phyloP scores from a whole-genome alignment of 1,140 invertebrate genomes.

The Panulirus ornatus region DNA sequence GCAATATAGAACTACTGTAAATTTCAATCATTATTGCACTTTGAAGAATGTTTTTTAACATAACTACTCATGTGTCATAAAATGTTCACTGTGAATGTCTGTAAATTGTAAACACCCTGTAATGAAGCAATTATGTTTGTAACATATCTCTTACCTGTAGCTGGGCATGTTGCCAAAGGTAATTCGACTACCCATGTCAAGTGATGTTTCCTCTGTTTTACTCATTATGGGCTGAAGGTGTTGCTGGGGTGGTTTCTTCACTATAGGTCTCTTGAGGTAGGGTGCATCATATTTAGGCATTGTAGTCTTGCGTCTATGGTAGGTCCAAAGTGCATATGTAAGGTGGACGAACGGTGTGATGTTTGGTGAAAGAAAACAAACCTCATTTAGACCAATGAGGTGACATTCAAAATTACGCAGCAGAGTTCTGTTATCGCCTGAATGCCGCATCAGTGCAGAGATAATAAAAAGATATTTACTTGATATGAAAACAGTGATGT shows the following conservation, averaged over 20 bases:
- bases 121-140: neutral
- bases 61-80: neutral
- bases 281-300: constrained; percentile 91
- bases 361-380: constrained; percentile 58
- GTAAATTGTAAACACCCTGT: no score
- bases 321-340: neutral
- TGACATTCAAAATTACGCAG: neutral
- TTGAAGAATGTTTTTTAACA: neutral
- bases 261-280: constrained; percentile 89
- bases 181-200: constrained; percentile 76
- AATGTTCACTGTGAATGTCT: neutral
- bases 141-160: constrained; percentile 83
- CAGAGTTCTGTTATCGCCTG: constrained; percentile 2
- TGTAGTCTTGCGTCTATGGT: constrained; percentile 89
- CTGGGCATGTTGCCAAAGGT: constrained; percentile 88
- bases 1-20: neutral
- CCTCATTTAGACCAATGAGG: constrained; percentile 45
- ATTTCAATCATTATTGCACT: neutral
- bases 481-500: constrained; percentile 25
- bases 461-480: constrained; percentile 39
- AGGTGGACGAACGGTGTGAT: constrained; percentile 31
- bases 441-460: constrained; percentile 6
- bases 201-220: constrained; percentile 81
- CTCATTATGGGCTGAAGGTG: constrained; percentile 71
- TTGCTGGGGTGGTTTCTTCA: constrained; percentile 80